These are phyloP conservation scores for Bacillus rossius DNA, from an alignment of 1,140 invertebrate species.

Conservation along the genomic window DNA sequence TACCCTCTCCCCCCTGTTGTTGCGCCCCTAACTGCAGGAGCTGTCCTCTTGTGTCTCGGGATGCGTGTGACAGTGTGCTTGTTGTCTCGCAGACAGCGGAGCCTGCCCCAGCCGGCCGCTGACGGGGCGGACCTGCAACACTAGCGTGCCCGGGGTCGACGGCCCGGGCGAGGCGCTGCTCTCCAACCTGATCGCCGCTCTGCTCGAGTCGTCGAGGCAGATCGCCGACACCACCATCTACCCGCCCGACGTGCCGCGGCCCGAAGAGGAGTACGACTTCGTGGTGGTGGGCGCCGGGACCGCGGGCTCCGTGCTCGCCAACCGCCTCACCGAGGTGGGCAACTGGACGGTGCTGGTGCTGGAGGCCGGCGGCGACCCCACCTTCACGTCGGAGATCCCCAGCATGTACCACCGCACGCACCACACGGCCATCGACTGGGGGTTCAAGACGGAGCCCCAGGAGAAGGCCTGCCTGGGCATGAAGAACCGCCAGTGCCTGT, in stretches of 20 bases:
- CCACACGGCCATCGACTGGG: constrained; percentile 39
- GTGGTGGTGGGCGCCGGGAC: constrained; percentile 68
- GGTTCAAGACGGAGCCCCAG: constrained; percentile 44
- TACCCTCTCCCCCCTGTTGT: too few relatives aligned
- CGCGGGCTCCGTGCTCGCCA: constrained; percentile 47
- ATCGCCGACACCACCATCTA: neutral
- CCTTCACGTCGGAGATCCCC: constrained; percentile 3
- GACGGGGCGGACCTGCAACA: too few relatives aligned
- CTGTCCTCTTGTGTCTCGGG: too few relatives aligned
- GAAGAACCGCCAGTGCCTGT: constrained; percentile 25
- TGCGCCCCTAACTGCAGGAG: too few relatives aligned
- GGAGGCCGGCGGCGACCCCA: constrained; percentile 39
- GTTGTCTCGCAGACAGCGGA: too few relatives aligned
- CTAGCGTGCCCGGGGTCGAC: too few relatives aligned
- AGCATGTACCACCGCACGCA: constrained; percentile 16
- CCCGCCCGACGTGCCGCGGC: constrained; percentile 38
- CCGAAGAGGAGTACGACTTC: constrained; percentile 49
- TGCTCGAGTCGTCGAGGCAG: neutral
- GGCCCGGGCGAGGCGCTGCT: too few relatives aligned
- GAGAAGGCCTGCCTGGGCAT: constrained; percentile 41
- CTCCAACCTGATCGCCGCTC: too few relatives aligned
- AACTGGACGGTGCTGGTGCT: constrained; percentile 38
- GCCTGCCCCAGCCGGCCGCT: too few relatives aligned
- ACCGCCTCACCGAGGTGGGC: constrained; percentile 37
- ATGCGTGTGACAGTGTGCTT: too few relatives aligned